phyloP scores from a whole-genome alignment of 2,888 invertebrate species.

The Agelastica alni region DNA sequence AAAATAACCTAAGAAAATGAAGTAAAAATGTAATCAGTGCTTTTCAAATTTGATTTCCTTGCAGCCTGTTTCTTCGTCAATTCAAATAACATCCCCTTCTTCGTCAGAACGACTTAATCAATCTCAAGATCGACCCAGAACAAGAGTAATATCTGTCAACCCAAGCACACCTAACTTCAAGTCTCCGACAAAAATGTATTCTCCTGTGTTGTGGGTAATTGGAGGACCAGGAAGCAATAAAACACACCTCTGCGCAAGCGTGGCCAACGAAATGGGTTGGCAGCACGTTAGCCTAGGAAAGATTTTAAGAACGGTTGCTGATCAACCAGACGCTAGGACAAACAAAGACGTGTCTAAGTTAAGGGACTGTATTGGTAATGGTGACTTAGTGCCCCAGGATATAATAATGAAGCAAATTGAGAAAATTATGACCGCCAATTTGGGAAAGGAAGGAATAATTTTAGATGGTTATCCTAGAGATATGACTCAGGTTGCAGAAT shows the following conservation, averaged over 20 bases:
- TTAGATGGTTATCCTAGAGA: conserved; percentile 95
- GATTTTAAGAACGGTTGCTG: conserved; percentile 75
- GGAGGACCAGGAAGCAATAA: conserved; percentile 94
- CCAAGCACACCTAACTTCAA: conserved; percentile 40
- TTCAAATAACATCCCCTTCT: conserved; percentile 23
- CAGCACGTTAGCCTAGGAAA: conserved; percentile 66
- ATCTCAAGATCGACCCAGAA: conserved; percentile 46
- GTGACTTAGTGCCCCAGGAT: conserved; percentile 81
- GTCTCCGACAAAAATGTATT: conserved; percentile 53
- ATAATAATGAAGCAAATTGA: conserved; percentile 78
- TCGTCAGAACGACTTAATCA: conserved; percentile 26
- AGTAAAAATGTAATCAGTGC: too few relatives aligned
- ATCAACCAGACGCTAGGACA: conserved; percentile 52
- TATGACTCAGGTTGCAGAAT: conserved; percentile 82
- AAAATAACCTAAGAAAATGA: too few relatives aligned
- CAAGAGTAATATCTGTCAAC: conserved; percentile 51
- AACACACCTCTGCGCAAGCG: conserved; percentile 75
- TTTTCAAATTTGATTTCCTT: too few relatives aligned
- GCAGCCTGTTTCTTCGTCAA: conserved; percentile 24
- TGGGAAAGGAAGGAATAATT: conserved; percentile 76
- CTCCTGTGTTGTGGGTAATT: conserved; percentile 60
- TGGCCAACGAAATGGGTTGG: conserved; percentile 67
- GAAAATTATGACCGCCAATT: conserved; percentile 64
- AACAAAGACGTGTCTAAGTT: conserved; percentile 56
- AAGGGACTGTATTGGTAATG: conserved; percentile 72